Base-by-base conservation (phyloP, 2,797 vertebrate genomes). In the Bovichtus variegatus region DNA sequence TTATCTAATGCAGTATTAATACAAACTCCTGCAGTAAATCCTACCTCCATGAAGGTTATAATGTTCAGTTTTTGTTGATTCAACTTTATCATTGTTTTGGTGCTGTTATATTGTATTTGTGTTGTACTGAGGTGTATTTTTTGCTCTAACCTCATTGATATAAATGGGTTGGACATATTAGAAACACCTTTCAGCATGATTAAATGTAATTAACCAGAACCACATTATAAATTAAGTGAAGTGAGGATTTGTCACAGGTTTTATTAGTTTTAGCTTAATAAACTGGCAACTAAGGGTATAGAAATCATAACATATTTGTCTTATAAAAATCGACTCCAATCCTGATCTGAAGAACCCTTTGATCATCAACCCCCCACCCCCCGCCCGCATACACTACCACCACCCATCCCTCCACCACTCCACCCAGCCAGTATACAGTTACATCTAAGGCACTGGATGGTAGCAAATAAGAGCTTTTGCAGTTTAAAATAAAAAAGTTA, bases 381-480 rank as follows among this genome's bases (percentile, higher is more conserved):
- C 13, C 19, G 54, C n/a, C 25, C 25, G 51, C 25, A 71, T n/a
- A n/a, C n/a, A n/a, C n/a, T n/a, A n/a, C 68, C 55, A 36, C 41
- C 54, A 81, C 54, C 74, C 51, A 63, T 25, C 46, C 75, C 51
- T 53, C 25, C 67, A 65, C 55, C 68, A 60, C 36, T 54, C 18
- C 55, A 54, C 34, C 43, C 66, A 66, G 27, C 57, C 34, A 44
- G 40, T 51, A 61, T 38, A 65, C 76, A 76, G 76, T 67, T 2
- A 71, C 31, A 79, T 59, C 27, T 55, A 84, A 86, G 75, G 75
- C 76, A 87, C 77, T 71, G 61, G 74, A 85, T 5, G 41, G 62
- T 60, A 62, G 23, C 55, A 65, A 77, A 78, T 16, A 61, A 38
- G 21, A 66, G 50, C 18, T 71, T 67, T 59, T 64, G 6, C 38